Base-by-base conservation (phyloP, 2,888 invertebrate species). In the Scaptomyza reducta region DNA sequence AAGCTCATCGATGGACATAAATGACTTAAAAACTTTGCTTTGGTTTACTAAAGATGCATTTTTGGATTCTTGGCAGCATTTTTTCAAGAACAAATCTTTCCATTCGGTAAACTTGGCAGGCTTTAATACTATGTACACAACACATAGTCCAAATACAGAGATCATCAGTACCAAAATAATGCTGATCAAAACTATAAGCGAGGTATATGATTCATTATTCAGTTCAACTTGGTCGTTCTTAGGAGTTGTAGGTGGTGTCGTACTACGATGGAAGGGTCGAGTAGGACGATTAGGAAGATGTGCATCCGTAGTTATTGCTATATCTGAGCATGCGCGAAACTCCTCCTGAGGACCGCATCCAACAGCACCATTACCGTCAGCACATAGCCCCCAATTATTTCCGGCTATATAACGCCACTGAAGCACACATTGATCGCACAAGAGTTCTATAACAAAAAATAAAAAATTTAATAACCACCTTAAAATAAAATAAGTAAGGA, bases 341-440 rank as follows among this genome's bases (percentile, higher is more conserved):
- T 97, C 96, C 90, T 97, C 97, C 89, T 97, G 97, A 0, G 96
- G 96, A 0, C 97, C 97, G 88, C 97, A 97, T 0, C 97, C 97
- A 0, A 97, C 95, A 0, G 95, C 95, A 33, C 95, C 96, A 47
- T 94, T 94, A 0, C 95, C 95, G 86, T 96, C 94, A 1, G 93
- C 93, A 85, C 96, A 96, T 13, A 93, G 93, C 0, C 96, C 96
- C 96, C 96, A 97, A 89, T 96, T 96, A 88, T 96, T 96, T 3
- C 95, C 97, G 45, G 97, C 97, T 58, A 96, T 93, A 91, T 97
- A 97, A 77, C 95, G 94, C 97, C 97, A 97, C 89, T 97, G 97
- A 62, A 97, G 92, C 4, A 97, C 94, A 89, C 97, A 97, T 90
- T 96, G 96, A 11, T 93, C 91, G 90, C 97, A 97, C 46, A 94